Evolutionary conservation across 2,888 invertebrate species (phyloP).

Genomic region (Serripes groenlandicus): DNA sequence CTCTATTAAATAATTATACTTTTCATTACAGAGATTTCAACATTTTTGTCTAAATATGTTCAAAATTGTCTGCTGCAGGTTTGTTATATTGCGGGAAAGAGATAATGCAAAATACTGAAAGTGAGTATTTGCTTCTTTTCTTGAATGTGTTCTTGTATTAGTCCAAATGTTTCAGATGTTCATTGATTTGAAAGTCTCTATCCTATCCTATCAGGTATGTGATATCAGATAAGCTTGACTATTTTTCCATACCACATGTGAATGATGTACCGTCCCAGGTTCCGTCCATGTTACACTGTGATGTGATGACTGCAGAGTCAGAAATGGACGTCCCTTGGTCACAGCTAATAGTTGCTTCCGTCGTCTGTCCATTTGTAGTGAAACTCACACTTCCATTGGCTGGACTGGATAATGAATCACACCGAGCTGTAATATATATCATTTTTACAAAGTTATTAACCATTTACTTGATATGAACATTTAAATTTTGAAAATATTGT

Average conservation of each 20-base stretch:
- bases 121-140: too few relatives aligned
- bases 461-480: not conserved
- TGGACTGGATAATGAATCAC: conserved; percentile 21
- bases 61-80: too few relatives aligned
- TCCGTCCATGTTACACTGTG: conserved; percentile 27
- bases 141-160: too few relatives aligned
- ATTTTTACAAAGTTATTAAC: not conserved
- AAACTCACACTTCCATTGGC: conserved; percentile 30
- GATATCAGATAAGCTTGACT: too few relatives aligned
- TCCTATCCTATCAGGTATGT: too few relatives aligned
- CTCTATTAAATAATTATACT: too few relatives aligned
- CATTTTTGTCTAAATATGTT: too few relatives aligned
- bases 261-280: conserved; percentile 31
- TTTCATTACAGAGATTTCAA: too few relatives aligned
- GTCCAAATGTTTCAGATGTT: too few relatives aligned
- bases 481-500: not conserved
- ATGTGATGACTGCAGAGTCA: not conserved
- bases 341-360: conserved; percentile 40
- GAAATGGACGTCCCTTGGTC: conserved; percentile 39
- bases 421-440: conserved; percentile 47
- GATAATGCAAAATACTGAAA: too few relatives aligned
- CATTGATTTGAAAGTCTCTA: too few relatives aligned
- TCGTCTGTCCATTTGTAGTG: conserved; percentile 43
- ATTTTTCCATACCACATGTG: conserved; percentile 43
- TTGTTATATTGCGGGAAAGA: too few relatives aligned